Conservation (phyloP, 2,888 invertebrate species). For the Nycteola revayana region DNA sequence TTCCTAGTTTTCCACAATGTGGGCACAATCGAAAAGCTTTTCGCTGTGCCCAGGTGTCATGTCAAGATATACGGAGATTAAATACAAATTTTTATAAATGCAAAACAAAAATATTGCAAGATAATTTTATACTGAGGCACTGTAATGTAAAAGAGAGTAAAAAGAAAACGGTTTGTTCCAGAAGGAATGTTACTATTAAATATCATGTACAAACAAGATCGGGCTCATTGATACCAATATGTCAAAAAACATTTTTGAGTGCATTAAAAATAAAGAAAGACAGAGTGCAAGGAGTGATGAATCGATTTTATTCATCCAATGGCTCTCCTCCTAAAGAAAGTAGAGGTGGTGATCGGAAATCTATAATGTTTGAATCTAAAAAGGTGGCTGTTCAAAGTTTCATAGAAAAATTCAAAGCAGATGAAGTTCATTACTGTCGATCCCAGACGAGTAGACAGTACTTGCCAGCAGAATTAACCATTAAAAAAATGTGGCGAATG, state of each 20-base stretch:
- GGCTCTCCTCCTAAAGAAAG: slow-evolving; percentile 1
- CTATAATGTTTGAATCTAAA: no score
- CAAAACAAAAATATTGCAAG: no score
- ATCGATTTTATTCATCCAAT: slow-evolving; percentile 1
- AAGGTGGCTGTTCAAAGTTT: no score
- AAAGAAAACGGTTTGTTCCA: no score
- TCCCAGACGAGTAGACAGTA: slow-evolving; percentile 8
- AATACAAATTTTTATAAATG: background rate
- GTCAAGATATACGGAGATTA: slow-evolving; percentile 1
- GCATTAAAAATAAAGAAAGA: slow-evolving; percentile 4
- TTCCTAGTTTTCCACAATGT: slow-evolving; percentile 2
- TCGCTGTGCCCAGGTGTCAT: slow-evolving; percentile 1
- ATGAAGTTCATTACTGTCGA: slow-evolving; percentile 3
- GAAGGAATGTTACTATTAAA: no score
- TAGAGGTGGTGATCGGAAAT: slow-evolving; percentile 7
- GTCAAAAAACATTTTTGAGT: slow-evolving; percentile 4
- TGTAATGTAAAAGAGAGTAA: no score
- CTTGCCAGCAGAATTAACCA: slow-evolving; percentile 14
- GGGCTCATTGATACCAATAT: slow-evolving; percentile 3
- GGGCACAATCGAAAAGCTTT: slow-evolving; percentile 1
- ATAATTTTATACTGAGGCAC: no score
- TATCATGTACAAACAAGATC: no score
- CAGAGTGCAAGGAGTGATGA: slow-evolving; percentile 3
- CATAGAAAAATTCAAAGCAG: no score
- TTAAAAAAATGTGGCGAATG: slow-evolving; percentile 23